Evolutionary conservation across 30 jellyfish, hydroid and myxozoan genomes (phyloP).

Genomic region (Pelagia noctiluca): DNA sequence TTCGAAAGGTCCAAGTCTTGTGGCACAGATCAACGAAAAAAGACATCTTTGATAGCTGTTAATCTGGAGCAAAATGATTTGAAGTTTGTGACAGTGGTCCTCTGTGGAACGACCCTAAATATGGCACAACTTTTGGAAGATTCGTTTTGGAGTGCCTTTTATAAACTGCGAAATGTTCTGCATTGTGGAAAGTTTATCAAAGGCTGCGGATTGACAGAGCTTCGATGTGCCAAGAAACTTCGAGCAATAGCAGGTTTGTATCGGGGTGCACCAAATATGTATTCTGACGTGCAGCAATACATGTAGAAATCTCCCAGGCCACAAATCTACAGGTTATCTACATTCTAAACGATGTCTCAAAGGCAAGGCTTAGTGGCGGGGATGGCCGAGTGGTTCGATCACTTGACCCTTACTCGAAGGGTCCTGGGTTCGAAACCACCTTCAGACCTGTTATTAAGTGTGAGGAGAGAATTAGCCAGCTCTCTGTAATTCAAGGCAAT

Average conservation of each 20-base stretch:
- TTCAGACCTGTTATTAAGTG: too few relatives aligned
- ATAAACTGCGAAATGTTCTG: conserved; percentile 35
- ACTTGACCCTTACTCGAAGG: too few relatives aligned
- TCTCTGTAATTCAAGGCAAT: too few relatives aligned
- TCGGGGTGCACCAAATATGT: background rate
- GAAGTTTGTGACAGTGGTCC: conserved; percentile 16
- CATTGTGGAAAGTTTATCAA: background rate
- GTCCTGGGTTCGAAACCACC: too few relatives aligned
- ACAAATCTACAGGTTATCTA: too few relatives aligned
- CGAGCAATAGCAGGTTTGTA: conserved; percentile 10
- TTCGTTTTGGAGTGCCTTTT: conserved; percentile 22
- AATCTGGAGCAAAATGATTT: background rate
- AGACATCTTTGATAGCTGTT: conserved; percentile 19
- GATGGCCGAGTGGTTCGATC: too few relatives aligned
- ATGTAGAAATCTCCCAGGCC: too few relatives aligned
- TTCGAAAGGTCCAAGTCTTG: background rate
- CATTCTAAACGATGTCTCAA: too few relatives aligned
- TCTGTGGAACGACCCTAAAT: conserved; percentile 34
- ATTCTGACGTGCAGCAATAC: background rate
- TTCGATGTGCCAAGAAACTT: conserved; percentile 27
- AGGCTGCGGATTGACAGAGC: conserved; percentile 48
- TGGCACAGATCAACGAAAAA: background rate
- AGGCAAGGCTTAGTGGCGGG: too few relatives aligned
- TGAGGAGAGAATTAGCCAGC: too few relatives aligned
- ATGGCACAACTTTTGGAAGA: conserved; percentile 34